A percentile compares a stretch with the other conserved stretches of the same genome.
phyloP scores from a whole-genome alignment of 1,140 invertebrate species.

The Diuraphis noxia region DNA sequence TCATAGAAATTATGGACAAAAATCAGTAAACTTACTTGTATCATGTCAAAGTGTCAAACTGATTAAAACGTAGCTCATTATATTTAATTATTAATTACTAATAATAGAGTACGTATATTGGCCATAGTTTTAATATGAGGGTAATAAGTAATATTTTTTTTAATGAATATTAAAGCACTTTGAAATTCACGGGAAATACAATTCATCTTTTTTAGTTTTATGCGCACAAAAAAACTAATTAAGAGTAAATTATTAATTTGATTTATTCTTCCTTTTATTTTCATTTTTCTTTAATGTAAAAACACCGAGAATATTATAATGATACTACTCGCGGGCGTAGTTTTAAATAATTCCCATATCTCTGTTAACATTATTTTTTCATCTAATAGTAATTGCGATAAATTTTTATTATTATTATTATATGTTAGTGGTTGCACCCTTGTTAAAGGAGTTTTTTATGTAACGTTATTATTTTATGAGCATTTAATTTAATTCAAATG shows the following conservation, averaged over 20 bases:
- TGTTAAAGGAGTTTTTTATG: neutral
- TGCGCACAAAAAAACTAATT: neutral
- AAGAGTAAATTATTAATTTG: constrained; percentile 1
- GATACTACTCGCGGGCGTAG: neutral
- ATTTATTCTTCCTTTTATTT: neutral
- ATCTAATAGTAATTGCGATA: neutral
- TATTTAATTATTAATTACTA: neutral
- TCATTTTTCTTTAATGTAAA: neutral
- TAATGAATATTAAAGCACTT: neutral
- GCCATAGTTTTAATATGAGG: neutral
- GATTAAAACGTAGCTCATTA: neutral
- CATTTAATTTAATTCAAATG: constrained; percentile 12
- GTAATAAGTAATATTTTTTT: neutral
- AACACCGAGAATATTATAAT: neutral
- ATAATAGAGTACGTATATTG: neutral
- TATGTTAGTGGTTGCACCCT: neutral
- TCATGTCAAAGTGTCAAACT: neutral
- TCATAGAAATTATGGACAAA: too few relatives aligned
- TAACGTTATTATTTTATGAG: neutral
- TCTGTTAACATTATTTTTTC: neutral
- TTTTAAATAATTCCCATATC: neutral
- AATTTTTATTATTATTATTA: neutral
- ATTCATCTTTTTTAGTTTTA: neutral
- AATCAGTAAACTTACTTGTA: neutral
- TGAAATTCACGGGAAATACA: neutral